Conservation (phyloP, 2,797 vertebrate species). For the Cichlasoma orientale region DNA sequence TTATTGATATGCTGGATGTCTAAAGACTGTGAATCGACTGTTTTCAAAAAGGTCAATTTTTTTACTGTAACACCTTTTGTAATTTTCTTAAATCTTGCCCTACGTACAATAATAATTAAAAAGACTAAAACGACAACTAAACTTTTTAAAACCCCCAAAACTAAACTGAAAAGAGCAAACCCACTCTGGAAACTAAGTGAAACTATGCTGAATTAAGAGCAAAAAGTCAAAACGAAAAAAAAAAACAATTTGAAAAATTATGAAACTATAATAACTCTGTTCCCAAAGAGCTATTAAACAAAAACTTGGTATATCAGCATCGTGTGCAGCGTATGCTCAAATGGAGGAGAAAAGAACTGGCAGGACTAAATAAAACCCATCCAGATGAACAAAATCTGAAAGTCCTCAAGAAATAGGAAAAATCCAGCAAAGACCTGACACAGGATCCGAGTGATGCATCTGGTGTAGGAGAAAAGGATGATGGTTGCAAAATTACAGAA, state of each 20-base stretch:
- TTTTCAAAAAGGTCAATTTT: background rate
- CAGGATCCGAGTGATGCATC: no score
- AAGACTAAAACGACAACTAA: background rate
- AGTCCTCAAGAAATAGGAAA: no score
- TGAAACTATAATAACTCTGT: background rate
- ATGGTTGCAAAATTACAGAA: background rate
- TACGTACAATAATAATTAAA: no score
- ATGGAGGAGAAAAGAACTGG: no score
- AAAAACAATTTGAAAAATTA: background rate
- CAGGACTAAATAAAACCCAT: no score
- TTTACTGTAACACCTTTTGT: background rate
- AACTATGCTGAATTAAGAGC: background rate
- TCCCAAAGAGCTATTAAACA: background rate
- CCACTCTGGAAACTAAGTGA: background rate
- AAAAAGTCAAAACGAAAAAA: background rate
- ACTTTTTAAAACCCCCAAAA: background rate
- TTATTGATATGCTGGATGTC: no score
- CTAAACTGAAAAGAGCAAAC: background rate
- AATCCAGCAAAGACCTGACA: no score
- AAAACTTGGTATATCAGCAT: no score
- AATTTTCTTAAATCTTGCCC: background rate
- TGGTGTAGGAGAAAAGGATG: background rate
- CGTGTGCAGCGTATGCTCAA: no score
- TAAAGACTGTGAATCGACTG: no score
- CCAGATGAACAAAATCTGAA: background rate